Evolutionary conservation across 2,113 vertebrate species (phyloP), one percentile per base, ranked within the genome.

Genomic region (Cebidichthys violaceus): DNA sequence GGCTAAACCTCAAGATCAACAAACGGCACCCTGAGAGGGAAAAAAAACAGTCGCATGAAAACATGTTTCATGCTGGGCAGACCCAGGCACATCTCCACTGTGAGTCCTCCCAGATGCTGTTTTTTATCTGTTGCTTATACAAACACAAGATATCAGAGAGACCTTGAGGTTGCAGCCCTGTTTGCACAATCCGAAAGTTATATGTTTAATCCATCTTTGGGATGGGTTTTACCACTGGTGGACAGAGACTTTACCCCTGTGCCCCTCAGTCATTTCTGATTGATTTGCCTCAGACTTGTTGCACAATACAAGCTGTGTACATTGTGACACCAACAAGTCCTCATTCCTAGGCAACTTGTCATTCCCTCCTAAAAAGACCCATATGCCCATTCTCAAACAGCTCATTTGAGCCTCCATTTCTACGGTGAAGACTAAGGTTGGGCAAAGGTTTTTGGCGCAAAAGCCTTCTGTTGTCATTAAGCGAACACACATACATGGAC

Each of bases 1-100:
- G 45, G 24, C 80, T 87, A 70, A 87, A 75, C 78, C 83, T 75
- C 6, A 14, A 70, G 75, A 81, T 70, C 77, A 43, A 62, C 83
- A 81, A 70, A 82, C 64, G 75, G 9, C 80, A 45, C 15, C 9
- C 47, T 3, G 27, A 77, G 74, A 59, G 55, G n/a, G 20, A 70
- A 35, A 33, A 33, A 43, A 82, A 47, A 66, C 76, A 31, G 55
- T 81, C 47, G 22, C 33, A 77, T 54, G 35, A 60, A 81, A 64
- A 83, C 18, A n/a, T n/a, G 35, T 33, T 50, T 39, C 79, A 86
- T 0, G 9, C 69, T 68, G 50, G 35, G 74, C 37, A 54, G 61
- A 64, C 29, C 61, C 79, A 45, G 37, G 54, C 64, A 55, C 60
- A 37, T 59, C 14, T 20, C 24, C 33, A 9, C 54, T 2, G n/a